Conservation (phyloP, 2,888 invertebrate species). For the Keiferia lycopersicella region DNA sequence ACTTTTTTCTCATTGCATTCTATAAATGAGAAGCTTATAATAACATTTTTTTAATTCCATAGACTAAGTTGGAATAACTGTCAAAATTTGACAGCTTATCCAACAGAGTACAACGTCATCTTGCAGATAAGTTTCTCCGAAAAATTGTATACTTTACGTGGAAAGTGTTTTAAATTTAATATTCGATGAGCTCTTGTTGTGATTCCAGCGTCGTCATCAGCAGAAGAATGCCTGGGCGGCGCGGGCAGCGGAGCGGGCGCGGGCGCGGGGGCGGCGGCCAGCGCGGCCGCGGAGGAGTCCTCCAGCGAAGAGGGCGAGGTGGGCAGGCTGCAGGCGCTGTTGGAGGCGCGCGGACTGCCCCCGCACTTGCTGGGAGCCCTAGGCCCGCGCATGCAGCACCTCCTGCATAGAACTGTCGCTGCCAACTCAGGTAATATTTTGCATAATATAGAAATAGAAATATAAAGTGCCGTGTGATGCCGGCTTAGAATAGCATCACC, state of each 20-base stretch:
- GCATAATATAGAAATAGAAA: too few species aligned
- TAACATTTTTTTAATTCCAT: too few species aligned
- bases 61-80: too few species aligned
- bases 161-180: too few species aligned
- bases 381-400: slow-evolving; percentile 97
- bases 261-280: slow-evolving; percentile 54
- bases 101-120: too few species aligned
- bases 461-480: too few species aligned
- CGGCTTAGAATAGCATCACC: too few species aligned
- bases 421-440: slow-evolving; percentile 76
- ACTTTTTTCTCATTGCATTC: too few species aligned
- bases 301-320: slow-evolving; percentile 95
- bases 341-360: slow-evolving; percentile 97
- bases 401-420: slow-evolving; percentile 96
- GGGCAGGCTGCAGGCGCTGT: slow-evolving; percentile 94
- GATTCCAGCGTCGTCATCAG: slow-evolving; percentile 56
- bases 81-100: too few species aligned
- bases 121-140: too few species aligned
- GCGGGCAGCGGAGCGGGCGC: slow-evolving; percentile 49
- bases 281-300: slow-evolving; percentile 82
- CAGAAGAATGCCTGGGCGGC: slow-evolving; percentile 60
- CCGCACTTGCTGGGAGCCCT: slow-evolving; percentile 97
- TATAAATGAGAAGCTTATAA: too few species aligned
- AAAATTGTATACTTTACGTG: too few species aligned
- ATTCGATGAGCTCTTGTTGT: not conserved